Evolutionary conservation across 2,888 invertebrate genomes (phyloP).

Genomic region (Drosophila robusta): DNA sequence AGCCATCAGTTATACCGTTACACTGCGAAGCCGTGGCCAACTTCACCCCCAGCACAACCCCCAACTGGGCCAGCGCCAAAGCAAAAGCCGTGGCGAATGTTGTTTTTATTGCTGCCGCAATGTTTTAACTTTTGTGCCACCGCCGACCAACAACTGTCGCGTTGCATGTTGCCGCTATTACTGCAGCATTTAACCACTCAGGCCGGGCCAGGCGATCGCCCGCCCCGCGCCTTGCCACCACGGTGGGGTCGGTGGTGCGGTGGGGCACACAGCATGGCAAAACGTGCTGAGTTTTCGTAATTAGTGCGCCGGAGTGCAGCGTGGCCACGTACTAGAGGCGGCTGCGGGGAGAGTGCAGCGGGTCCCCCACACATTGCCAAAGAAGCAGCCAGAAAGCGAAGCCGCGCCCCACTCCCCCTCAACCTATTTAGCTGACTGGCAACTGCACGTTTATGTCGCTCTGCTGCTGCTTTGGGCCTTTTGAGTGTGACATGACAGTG

Average conservation of each 20-base stretch:
- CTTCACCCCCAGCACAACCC: constrained; percentile 7
- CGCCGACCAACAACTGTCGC: constrained; percentile 61
- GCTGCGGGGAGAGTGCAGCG: not conserved
- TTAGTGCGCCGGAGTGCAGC: constrained; percentile 78
- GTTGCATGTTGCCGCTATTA: constrained; percentile 80
- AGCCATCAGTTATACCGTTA: constrained; percentile 66
- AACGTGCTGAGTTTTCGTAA: constrained; percentile 80
- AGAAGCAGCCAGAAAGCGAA: constrained; percentile 36
- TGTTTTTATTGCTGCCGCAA: constrained; percentile 81
- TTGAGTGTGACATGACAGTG: constrained; percentile 68
- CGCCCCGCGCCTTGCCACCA: constrained; percentile 6
- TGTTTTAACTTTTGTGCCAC: constrained; percentile 74
- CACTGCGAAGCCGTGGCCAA: constrained; percentile 41
- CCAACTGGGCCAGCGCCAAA: constrained; percentile 26
- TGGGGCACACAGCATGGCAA: constrained; percentile 62
- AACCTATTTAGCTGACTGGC: constrained; percentile 27
- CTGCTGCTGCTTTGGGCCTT: constrained; percentile 67
- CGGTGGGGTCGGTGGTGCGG: constrained; percentile 30
- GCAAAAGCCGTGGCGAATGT: constrained; percentile 58
- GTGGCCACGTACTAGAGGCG: constrained; percentile 59
- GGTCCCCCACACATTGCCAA: constrained; percentile 24
- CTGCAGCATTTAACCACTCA: constrained; percentile 79
- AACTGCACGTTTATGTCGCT: constrained; percentile 64
- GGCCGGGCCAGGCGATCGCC: constrained; percentile 43
- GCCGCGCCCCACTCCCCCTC: constrained; percentile 2